Evolutionary conservation across 92 coral and sea anemone species (phyloP), one percentile per base, ranked within the genome.

Genomic region (Paragorgia papillata): DNA sequence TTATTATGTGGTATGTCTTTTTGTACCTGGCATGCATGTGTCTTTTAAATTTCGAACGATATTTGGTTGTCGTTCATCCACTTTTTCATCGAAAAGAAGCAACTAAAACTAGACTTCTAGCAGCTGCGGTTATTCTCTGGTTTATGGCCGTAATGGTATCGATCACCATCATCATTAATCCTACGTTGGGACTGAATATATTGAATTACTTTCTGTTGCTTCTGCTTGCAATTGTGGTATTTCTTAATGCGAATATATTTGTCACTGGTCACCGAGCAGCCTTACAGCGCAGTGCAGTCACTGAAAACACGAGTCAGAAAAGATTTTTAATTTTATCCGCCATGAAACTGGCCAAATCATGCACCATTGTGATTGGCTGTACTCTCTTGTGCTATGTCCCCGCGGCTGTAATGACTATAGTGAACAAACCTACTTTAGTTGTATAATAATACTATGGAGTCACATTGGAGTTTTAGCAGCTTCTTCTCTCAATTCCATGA

Each of bases 21-120:
- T 43, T 28, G 14, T 29, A 44, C 75, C 4, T 37, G 43, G 10
- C 43, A 10, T 37, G n/a, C 29, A 13, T 68, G 12, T 20, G 19
- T 26, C 21, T 35, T 22, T 7, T 68, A 26, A 68, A 68, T 59
- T 25, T 46, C 39, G 60, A 68, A 22, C 58, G 75, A 22, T 68
- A 46, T 29, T 30, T 68, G 15, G 24, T 40, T 13, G 29, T 68
- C 13, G 41, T 49, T 14, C n/a, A 68, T 26, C 60, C 60, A 1
- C 24, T 68, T 14, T 68, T 44, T 29, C 53, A 46, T 46, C 53
- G 53, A 7, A 46, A 7, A 9, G 2, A 46, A 15, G 53, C n/a
- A 46, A 46, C 53, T 2, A 46, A 15, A 15, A 2, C 14, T 15
- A 46, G n/a, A 2, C 53, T 46, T 46, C 53, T 46, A 7, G n/a